phyloP scores from a whole-genome alignment of 2,113 vertebrate species.

The Pangasianodon gigas region DNA sequence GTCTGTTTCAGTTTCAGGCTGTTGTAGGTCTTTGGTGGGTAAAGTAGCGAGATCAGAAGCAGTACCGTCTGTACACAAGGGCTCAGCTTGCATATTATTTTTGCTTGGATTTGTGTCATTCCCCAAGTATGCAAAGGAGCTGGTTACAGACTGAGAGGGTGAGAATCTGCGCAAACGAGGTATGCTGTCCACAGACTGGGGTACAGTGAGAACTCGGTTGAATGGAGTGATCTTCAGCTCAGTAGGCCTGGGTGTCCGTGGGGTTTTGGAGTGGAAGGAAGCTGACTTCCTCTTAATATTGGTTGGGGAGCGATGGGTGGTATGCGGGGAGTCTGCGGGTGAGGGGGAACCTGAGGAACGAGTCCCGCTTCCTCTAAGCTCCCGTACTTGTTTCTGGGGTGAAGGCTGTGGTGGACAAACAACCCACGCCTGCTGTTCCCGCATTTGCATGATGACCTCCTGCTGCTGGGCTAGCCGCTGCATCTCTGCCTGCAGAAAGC shows the following conservation, averaged over 20 bases:
- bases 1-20: slow-evolving; percentile 41
- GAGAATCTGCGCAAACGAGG: slow-evolving; percentile 91
- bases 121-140: slow-evolving; percentile 89
- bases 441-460: slow-evolving; percentile 96
- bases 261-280: slow-evolving; percentile 84
- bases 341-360: slow-evolving; percentile 81
- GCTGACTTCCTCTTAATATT: slow-evolving; percentile 83
- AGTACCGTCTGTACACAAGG: slow-evolving; percentile 68
- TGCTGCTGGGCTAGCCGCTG: slow-evolving; percentile 94
- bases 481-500: slow-evolving; percentile 95
- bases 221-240: slow-evolving; percentile 92
- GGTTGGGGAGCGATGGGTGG: slow-evolving; percentile 84
- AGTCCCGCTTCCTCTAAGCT: slow-evolving; percentile 64
- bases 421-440: slow-evolving; percentile 92
- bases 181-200: slow-evolving; percentile 93
- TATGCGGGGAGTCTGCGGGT: slow-evolving; percentile 81
- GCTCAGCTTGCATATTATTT: slow-evolving; percentile 64
- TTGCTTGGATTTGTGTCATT: slow-evolving; percentile 73
- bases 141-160: slow-evolving; percentile 85
- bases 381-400: slow-evolving; percentile 82
- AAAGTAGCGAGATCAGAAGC: slow-evolving; percentile 54
- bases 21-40: slow-evolving; percentile 51
- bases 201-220: slow-evolving; percentile 87
- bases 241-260: slow-evolving; percentile 85
- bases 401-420: slow-evolving; percentile 84